Evolutionary conservation across 2,888 invertebrate genomes (phyloP).

Genomic region (Strigamia maritima): DNA sequence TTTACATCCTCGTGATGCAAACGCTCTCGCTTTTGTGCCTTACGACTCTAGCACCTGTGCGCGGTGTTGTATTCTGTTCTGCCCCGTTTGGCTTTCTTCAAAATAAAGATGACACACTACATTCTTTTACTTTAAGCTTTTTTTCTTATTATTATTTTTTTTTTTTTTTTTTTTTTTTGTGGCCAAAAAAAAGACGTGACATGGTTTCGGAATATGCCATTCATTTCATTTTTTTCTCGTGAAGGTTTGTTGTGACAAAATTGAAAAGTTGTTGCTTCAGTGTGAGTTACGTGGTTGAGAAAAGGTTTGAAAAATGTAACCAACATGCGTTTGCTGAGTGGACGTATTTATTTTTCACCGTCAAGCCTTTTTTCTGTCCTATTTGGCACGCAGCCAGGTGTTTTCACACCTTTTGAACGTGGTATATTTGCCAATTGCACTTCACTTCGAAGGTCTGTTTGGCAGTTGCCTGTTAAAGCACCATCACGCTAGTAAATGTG

Average conservation of each 20-base stretch:
- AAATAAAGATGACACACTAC: constrained; percentile 6
- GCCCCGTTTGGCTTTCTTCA: constrained; percentile 26
- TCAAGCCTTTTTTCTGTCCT: constrained; percentile 20
- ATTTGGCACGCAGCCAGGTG: constrained; percentile 24
- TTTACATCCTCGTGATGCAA: constrained; percentile 25
- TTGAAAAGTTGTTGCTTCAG: constrained; percentile 21
- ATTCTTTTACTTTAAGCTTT: not conserved
- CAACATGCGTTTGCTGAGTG: constrained; percentile 31
- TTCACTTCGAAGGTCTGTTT: not conserved
- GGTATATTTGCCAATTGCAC: constrained; percentile 27
- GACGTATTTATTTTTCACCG: constrained; percentile 26
- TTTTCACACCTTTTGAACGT: constrained; percentile 28
- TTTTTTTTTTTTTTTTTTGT: not conserved
- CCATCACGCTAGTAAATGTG: constrained; percentile 31
- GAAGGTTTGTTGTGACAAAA: constrained; percentile 25
- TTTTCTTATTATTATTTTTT: not conserved
- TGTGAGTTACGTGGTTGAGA: constrained; percentile 3
- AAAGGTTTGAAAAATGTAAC: constrained; percentile 27
- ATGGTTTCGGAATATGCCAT: constrained; percentile 20
- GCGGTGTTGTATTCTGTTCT: constrained; percentile 12
- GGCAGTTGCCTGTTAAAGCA: constrained; percentile 22
- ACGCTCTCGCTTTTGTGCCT: constrained; percentile 9
- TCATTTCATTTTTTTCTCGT: constrained; percentile 15
- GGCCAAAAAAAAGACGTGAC: constrained; percentile 23
- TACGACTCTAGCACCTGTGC: constrained; percentile 26